These are phyloP conservation scores for Boloria euphrosyne DNA, from an alignment of 2,888 invertebrate genomes.

Conservation along the genomic window DNA sequence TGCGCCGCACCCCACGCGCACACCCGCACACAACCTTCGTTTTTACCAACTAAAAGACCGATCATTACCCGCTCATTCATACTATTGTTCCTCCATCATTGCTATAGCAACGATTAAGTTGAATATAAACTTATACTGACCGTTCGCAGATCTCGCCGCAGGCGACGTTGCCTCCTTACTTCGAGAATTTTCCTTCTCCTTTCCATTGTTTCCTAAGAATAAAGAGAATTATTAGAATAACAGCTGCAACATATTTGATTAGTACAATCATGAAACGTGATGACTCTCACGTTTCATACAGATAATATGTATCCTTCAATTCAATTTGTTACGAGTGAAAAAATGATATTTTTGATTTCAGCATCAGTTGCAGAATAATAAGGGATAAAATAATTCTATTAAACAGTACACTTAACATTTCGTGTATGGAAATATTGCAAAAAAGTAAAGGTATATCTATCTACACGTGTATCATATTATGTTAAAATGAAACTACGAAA, in stretches of 20 bases:
- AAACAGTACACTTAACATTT: too few relatives aligned
- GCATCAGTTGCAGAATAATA: background rate
- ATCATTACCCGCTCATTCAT: constrained; percentile 75
- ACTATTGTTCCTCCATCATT: constrained; percentile 58
- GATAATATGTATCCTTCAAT: constrained; percentile 18
- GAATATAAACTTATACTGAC: constrained; percentile 62
- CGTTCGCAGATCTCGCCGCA: constrained; percentile 85
- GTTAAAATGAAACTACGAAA: too few relatives aligned
- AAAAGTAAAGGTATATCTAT: background rate
- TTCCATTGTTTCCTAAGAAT: constrained; percentile 88
- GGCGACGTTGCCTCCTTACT: constrained; percentile 87
- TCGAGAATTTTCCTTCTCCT: constrained; percentile 84
- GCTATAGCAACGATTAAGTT: constrained; percentile 52
- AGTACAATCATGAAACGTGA: constrained; percentile 36
- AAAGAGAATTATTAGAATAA: constrained; percentile 42
- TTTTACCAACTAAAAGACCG: constrained; percentile 51
- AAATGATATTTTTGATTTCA: constrained; percentile 2
- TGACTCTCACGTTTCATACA: constrained; percentile 37
- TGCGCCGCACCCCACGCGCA: constrained; percentile 51
- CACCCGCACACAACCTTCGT: constrained; percentile 46
- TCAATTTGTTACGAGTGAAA: constrained; percentile 9
- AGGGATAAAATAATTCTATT: background rate
- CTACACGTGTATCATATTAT: too few relatives aligned
- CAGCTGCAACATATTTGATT: constrained; percentile 22
- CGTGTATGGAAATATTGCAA: background rate